Conservation (phyloP, 2,113 vertebrate species). For the Lota lota region DNA sequence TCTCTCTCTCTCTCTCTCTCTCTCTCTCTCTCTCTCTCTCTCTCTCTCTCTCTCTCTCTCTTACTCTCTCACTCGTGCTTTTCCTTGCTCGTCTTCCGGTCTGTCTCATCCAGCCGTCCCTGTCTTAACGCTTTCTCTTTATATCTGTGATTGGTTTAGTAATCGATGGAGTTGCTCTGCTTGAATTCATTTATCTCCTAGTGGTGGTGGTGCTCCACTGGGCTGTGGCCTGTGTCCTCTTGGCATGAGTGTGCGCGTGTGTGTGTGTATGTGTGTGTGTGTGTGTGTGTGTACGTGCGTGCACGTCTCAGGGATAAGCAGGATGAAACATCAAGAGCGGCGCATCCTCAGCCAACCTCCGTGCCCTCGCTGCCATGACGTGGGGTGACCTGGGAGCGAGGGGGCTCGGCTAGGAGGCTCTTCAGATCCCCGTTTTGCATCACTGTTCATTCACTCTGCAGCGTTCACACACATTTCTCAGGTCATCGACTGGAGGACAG, state of each 20-base stretch:
- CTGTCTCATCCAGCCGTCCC: not conserved
- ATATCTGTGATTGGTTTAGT: conserved; percentile 3
- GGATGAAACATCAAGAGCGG: conserved; percentile 44
- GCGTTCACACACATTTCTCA: not conserved
- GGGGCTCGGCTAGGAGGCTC: conserved; percentile 18
- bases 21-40: conserved; percentile 20
- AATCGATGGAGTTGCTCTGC: conserved; percentile 15
- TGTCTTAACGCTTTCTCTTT: not conserved
- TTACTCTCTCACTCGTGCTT: not conserved
- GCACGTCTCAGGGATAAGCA: conserved; percentile 16
- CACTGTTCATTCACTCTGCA: too few species aligned
- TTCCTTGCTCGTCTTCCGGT: not conserved
- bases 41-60: conserved; percentile 15
- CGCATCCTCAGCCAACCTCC: conserved; percentile 49
- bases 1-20: not conserved
- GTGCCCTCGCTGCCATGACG: conserved; percentile 49
- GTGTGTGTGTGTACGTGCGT: conserved; percentile 42
- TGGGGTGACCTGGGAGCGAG: conserved; percentile 39
- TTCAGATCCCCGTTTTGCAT: conserved; percentile 32
- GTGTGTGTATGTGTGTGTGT: conserved; percentile 9
- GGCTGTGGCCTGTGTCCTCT: conserved; percentile 22
- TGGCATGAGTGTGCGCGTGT: conserved; percentile 39
- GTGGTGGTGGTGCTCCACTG: conserved; percentile 9
- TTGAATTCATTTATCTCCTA: conserved; percentile 24
- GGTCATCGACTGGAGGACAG: not conserved